Evolutionary conservation across 1,140 invertebrate genomes (phyloP).

Genomic region (Akabosia matsudoensis): DNA sequence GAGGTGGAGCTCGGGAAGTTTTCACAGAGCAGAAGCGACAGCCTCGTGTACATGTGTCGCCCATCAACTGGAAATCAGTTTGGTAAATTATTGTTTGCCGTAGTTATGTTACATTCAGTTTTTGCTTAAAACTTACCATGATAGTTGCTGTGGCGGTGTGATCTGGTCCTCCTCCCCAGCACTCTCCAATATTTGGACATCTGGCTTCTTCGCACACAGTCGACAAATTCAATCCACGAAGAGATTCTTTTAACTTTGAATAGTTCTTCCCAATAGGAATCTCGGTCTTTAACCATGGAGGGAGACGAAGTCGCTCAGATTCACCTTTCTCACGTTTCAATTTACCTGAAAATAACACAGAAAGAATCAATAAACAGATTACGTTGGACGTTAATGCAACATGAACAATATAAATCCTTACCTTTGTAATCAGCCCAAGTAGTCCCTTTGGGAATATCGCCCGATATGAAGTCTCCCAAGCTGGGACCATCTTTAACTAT

Average conservation of each 20-base stretch:
- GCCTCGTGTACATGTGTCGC: conserved; percentile 82
- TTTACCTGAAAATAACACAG: conserved; percentile 58
- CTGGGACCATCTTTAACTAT: conserved; percentile 51
- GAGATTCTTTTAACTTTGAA: conserved; percentile 70
- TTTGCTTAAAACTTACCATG: conserved; percentile 61
- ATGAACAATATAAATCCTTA: not conserved
- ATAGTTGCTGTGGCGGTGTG: conserved; percentile 84
- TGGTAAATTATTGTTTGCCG: too few species aligned
- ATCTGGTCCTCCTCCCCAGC: conserved; percentile 93
- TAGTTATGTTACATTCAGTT: not conserved
- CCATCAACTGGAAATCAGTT: conserved; percentile 69
- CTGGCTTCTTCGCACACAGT: conserved; percentile 98
- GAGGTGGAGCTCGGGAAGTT: conserved; percentile 85
- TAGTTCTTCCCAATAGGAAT: conserved; percentile 78
- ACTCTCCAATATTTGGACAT: conserved; percentile 99
- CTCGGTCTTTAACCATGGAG: conserved; percentile 94
- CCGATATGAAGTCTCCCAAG: conserved; percentile 56
- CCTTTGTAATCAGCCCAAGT: conserved; percentile 67
- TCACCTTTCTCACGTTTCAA: conserved; percentile 80
- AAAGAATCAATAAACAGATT: conserved; percentile 6
- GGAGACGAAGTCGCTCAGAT: conserved; percentile 74
- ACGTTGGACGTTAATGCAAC: not conserved
- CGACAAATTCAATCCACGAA: conserved; percentile 83
- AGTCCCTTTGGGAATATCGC: conserved; percentile 57
- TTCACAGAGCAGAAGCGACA: conserved; percentile 99